Percentiles rank a stretch among this genome's conserved stretches.
Evolutionary conservation across 2,797 vertebrate species (phyloP).

Genomic region (Glossophaga mutica): DNA sequence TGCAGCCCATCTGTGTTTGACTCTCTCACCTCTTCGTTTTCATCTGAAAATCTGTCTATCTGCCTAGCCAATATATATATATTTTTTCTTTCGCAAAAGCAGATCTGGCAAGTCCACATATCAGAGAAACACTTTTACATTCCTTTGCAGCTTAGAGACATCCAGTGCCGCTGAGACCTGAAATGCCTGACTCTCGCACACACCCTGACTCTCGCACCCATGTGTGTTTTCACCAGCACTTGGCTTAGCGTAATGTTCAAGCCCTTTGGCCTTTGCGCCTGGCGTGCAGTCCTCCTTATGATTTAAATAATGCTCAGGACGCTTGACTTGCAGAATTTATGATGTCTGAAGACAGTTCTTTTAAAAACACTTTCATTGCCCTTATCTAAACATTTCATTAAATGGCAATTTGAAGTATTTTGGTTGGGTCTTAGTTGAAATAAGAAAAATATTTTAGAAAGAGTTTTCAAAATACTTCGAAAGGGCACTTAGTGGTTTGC

Average conservation of each 20-base stretch:
- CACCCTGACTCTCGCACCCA: background rate
- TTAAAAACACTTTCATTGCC: constrained; percentile 71
- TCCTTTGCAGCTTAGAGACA: constrained; percentile 32
- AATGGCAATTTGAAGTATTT: constrained; percentile 56
- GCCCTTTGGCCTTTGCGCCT: constrained; percentile 53
- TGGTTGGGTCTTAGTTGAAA: constrained; percentile 26
- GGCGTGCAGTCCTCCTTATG: constrained; percentile 49
- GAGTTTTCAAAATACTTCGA: constrained; percentile 65
- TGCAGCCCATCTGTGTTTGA: background rate
- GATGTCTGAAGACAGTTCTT: constrained; percentile 53
- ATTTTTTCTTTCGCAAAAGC: background rate
- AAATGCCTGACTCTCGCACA: background rate
- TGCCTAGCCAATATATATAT: background rate
- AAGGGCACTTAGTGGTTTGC: background rate
- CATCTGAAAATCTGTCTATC: background rate
- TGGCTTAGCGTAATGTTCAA: constrained; percentile 63
- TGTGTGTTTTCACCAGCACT: constrained; percentile 31
- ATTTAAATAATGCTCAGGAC: constrained; percentile 60
- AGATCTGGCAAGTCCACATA: background rate
- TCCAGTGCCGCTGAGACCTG: background rate
- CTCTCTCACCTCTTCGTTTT: constrained; percentile 18
- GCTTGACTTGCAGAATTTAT: constrained; percentile 56
- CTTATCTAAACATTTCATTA: constrained; percentile 72
- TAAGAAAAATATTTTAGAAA: constrained; percentile 60
- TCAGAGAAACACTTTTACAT: background rate